Percentiles rank a stretch among this genome's conserved stretches.
Conservation (phyloP, 2,888 invertebrate species). For the Drosophila ustulata region DNA sequence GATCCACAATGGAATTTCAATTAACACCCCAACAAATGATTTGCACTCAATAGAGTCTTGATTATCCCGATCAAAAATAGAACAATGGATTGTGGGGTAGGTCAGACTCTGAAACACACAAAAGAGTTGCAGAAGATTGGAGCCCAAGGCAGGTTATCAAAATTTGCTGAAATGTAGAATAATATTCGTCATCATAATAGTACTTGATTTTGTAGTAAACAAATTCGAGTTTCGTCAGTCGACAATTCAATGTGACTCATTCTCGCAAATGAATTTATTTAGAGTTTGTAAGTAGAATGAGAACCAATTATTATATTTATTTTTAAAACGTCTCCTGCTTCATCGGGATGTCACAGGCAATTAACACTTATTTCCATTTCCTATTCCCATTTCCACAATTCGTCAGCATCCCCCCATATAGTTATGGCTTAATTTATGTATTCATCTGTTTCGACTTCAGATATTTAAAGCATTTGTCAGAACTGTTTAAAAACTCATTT, state of each 20-base stretch:
- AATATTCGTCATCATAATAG: no score
- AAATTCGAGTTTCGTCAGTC: neutral
- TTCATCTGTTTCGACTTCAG: conserved; percentile 28
- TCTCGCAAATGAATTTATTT: neutral
- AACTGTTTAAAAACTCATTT: conserved; percentile 74
- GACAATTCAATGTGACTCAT: neutral
- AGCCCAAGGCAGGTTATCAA: neutral
- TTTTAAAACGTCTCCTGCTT: conserved; percentile 11
- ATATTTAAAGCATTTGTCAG: conserved; percentile 67
- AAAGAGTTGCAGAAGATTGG: neutral
- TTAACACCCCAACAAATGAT: conserved; percentile 52
- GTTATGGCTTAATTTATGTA: conserved; percentile 41
- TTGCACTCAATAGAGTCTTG: conserved; percentile 36
- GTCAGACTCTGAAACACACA: neutral
- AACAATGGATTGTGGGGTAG: neutral
- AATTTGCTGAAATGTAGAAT: neutral
- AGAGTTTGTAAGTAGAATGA: neutral
- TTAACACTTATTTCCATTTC: conserved; percentile 40
- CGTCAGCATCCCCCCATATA: conserved; percentile 4
- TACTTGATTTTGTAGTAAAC: neutral
- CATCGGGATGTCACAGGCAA: conserved; percentile 41
- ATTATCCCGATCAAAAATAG: neutral
- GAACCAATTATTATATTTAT: conserved; percentile 11
- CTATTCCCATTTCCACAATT: conserved; percentile 13
- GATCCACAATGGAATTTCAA: conserved; percentile 47